Evolutionary conservation across 2,888 invertebrate species (phyloP), one percentile per base, ranked within the genome.

Genomic region (Lepeophtheirus nordmannii): DNA sequence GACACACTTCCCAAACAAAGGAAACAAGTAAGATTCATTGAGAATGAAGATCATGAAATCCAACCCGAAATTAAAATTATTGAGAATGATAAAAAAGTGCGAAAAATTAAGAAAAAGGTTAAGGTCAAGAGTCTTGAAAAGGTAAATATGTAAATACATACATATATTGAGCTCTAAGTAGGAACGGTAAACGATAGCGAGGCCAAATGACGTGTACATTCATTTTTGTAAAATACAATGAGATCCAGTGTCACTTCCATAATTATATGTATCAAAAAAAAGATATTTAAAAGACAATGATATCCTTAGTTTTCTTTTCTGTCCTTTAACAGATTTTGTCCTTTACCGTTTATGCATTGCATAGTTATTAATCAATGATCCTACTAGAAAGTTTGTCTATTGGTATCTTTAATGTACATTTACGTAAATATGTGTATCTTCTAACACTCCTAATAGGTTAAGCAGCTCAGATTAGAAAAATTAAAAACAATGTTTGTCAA

Each of bases 31-130:
- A 46, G 53, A 46, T 46, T 46, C 17, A 46, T 46, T 17, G 53
- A 46, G 53, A 46, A 46, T 17, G 53, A 46, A 17, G 8, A 46
- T 8, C 53, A 46, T 46, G 53, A 46, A 46, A 46, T 46, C 53
- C 53, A 46, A 46, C 53, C 53, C 53, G 53, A 46, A 46, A 46
- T 46, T 46, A 46, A 46, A 46, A 46, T 46, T n/a, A 46, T 46
- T 46, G 53, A 46, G 53, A 46, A 46, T 17, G 53, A 46, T 46
- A 46, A 46, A 46, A 46, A 46, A 17, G 53, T 46, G 5, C 53
- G 53, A 14, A 46, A 17, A 46, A 17, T 46, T n/a, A 46, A 2
- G 53, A 46, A 46, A 46, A 46, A 8, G 53, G 17, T 46, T n/a
- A 46, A 46, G 17, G 53, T 46, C n/a, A 46, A 46, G 2, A 2